Evolutionary conservation across 2,797 vertebrate species (phyloP), one percentile per base, ranked within the genome.

Genomic region (Chelon auratus): DNA sequence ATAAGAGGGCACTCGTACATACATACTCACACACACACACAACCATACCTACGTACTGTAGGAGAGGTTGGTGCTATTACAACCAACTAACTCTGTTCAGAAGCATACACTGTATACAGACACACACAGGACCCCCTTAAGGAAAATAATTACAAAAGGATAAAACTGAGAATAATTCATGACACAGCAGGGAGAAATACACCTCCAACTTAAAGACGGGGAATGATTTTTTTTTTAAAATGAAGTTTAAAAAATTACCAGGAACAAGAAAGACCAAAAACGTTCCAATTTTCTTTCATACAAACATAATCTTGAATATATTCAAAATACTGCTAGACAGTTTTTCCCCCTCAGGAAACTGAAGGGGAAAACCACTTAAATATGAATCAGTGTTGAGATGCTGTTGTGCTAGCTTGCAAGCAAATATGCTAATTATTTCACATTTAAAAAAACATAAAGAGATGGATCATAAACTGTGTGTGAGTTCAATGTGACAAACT

Each of bases 321-420:
- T 85, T 91, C 87, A 87, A 92, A 92, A 92, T 92, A 93, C 88
- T 88, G 89, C 81, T 84, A 83, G 77, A 89, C 63, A 70, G 83
- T 82, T 81, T 84, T 82, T 70, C 71, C 80, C 80, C 74, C 66
- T 81, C 55, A 80, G 64, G 71, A 88, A 86, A 84, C 62, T 63
- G 42, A 76, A 69, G 56, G 74, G 65, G 59, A 68, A 70, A 72
- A 83, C 62, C 63, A 78, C 40, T 48, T 50, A 72, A 77, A 83
- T 80, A 77, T 82, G 75, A 87, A 62, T 86, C 84, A 71, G 58
- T 84, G 75, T 80, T 70, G 82, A 88, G 78, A 87, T 87, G 72
- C 26, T 75, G 77, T 65, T 84, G 77, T 86, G 83, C 82, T 79
- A 91, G 81, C 77, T 80, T 74, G 79, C 77, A 82, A 87, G 73